phyloP scores from a whole-genome alignment of 2,113 vertebrate genomes.

The Corapipo altera region DNA sequence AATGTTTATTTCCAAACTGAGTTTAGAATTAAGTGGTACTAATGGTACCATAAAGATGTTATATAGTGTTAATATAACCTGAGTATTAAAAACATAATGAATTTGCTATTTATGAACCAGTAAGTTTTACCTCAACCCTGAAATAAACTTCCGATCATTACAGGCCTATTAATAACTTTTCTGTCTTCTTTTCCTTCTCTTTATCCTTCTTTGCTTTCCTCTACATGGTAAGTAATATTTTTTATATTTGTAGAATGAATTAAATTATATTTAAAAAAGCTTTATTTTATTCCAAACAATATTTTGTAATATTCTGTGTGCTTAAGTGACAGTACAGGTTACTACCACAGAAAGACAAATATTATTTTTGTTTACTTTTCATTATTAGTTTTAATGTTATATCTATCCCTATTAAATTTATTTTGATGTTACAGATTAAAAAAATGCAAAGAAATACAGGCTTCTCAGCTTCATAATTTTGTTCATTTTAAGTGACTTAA shows the following conservation, averaged over 20 bases:
- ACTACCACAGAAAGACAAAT: neutral
- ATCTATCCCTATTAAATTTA: neutral
- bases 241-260: neutral
- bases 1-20: slow-evolving; percentile 67
- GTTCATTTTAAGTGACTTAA: neutral
- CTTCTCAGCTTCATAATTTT: neutral
- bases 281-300: neutral
- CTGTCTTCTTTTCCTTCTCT: neutral
- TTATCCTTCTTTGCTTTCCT: neutral
- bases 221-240: neutral
- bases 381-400: neutral
- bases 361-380: neutral
- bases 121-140: slow-evolving; percentile 71
- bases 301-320: neutral
- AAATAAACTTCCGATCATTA: slow-evolving; percentile 75
- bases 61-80: slow-evolving; percentile 76
- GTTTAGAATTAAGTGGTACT: slow-evolving; percentile 67
- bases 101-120: slow-evolving; percentile 79
- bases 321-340: neutral
- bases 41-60: slow-evolving; percentile 77
- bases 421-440: neutral
- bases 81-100: slow-evolving; percentile 79
- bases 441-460: neutral
- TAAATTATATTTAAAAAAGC: neutral
- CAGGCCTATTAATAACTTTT: slow-evolving; percentile 59